Percentiles rank a stretch among this genome's conserved stretches.
Conservation (phyloP, 2,797 vertebrate genomes). For the Microctenopoma stevenorrisi region DNA sequence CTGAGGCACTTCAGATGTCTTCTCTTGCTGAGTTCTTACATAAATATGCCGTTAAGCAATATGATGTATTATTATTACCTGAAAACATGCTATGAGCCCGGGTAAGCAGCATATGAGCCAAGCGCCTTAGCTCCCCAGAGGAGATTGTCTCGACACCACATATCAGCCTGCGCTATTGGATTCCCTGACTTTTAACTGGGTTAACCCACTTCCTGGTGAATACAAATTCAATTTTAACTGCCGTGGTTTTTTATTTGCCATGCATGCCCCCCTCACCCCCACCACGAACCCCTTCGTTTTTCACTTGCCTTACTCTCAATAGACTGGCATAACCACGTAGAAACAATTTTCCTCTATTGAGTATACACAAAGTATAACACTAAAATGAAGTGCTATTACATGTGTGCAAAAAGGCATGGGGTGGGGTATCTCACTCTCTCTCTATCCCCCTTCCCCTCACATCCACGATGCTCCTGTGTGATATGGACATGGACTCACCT, state of each 20-base stretch:
- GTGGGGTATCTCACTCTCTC: slow-evolving; percentile 46
- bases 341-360: slow-evolving; percentile 84
- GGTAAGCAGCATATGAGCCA: slow-evolving; percentile 76
- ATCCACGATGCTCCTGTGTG: slow-evolving; percentile 18
- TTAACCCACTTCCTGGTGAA: slow-evolving; percentile 88
- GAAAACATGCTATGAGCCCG: slow-evolving; percentile 80
- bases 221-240: slow-evolving; percentile 89
- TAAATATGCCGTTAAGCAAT: slow-evolving; percentile 81
- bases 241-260: slow-evolving; percentile 83
- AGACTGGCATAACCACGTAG: slow-evolving; percentile 83
- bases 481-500: slow-evolving; percentile 35
- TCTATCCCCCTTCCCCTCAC: slow-evolving; percentile 22
- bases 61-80: slow-evolving; percentile 85
- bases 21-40: slow-evolving; percentile 73
- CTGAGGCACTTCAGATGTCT: slow-evolving; percentile 69
- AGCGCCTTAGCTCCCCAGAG: slow-evolving; percentile 80
- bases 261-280: slow-evolving; percentile 45
- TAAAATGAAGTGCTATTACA: slow-evolving; percentile 86
- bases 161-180: slow-evolving; percentile 85
- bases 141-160: slow-evolving; percentile 83
- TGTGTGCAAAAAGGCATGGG: slow-evolving; percentile 58
- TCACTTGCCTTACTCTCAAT: slow-evolving; percentile 78
- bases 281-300: slow-evolving; percentile 34
- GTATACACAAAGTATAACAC: slow-evolving; percentile 85
- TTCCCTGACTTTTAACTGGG: slow-evolving; percentile 87